Percentiles rank a stretch among this genome's conserved stretches.
These are phyloP conservation scores for Sciurus vulgaris DNA, from an alignment of 2,797 vertebrate genomes.

Conservation along the genomic window DNA sequence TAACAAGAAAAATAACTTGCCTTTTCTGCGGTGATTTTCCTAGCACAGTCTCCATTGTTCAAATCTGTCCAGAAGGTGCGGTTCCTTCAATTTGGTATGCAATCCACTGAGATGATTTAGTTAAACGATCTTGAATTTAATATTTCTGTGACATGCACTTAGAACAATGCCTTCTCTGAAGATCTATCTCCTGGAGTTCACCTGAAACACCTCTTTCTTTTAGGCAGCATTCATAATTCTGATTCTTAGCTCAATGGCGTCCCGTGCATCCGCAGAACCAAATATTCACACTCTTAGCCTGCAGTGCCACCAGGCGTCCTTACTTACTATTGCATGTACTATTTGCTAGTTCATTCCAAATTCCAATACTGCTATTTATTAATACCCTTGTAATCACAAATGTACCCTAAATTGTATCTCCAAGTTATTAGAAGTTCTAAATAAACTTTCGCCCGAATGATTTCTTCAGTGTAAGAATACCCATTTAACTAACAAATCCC, in stretches of 20 bases:
- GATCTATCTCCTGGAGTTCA: not conserved
- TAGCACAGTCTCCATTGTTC: slow-evolving; percentile 63
- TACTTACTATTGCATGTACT: slow-evolving; percentile 58
- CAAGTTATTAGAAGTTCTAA: not conserved
- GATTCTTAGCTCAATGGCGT: slow-evolving; percentile 51
- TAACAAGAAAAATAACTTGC: slow-evolving; percentile 81
- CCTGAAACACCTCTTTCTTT: slow-evolving; percentile 35
- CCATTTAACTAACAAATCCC: not conserved
- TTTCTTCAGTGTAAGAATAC: not conserved
- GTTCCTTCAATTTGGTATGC: not conserved
- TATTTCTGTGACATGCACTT: not conserved
- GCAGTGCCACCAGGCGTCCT: slow-evolving; percentile 80
- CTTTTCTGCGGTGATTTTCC: slow-evolving; percentile 64
- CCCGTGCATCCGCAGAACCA: fast-evolving
- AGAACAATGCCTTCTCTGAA: not conserved
- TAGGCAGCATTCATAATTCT: not conserved
- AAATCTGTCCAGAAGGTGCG: slow-evolving; percentile 27
- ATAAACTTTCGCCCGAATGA: not conserved
- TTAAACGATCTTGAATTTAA: not conserved
- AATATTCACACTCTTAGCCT: slow-evolving; percentile 49
- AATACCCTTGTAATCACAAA: not conserved
- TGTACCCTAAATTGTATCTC: not conserved
- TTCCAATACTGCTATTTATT: not conserved
- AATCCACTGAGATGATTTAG: not conserved
- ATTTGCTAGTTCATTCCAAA: slow-evolving; percentile 25